phyloP scores from a whole-genome alignment of 2,113 vertebrate species.

The Hydropotes inermis region DNA sequence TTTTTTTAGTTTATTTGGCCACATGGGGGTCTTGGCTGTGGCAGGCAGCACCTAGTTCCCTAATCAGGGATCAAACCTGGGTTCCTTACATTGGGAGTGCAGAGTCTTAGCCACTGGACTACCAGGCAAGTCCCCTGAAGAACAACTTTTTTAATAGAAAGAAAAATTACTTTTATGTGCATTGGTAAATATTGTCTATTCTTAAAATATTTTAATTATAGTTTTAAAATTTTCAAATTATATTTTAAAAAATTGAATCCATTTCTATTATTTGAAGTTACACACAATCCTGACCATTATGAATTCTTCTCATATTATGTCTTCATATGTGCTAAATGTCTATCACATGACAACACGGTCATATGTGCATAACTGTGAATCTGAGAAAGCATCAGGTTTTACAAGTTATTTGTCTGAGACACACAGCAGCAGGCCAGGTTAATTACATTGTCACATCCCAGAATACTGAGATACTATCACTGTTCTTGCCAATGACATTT shows the following conservation, averaged over 20 bases:
- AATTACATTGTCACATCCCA: not conserved
- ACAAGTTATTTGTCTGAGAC: not conserved
- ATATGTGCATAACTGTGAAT: not conserved
- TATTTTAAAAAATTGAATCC: not conserved
- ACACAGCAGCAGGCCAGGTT: too few relatives aligned
- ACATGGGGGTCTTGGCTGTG: not conserved
- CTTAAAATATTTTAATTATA: not conserved
- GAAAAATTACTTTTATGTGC: not conserved
- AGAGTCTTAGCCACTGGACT: not conserved
- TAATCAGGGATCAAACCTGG: not conserved
- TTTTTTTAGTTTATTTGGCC: not conserved
- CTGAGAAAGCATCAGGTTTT: not conserved
- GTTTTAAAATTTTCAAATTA: not conserved
- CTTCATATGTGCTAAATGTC: not conserved
- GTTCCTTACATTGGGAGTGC: not conserved
- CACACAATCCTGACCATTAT: not conserved
- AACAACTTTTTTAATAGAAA: not conserved
- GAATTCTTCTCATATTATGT: not conserved
- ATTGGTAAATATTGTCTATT: not conserved
- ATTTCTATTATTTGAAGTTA: not conserved
- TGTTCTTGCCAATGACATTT: not conserved
- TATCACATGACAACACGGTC: not conserved
- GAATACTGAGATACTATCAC: not conserved
- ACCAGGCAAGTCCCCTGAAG: not conserved
- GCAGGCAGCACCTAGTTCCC: not conserved